A percentile compares a stretch with the other conserved stretches of the same genome.
Conservation (phyloP, 2,888 invertebrate genomes). For the Ornithoptera alexandrae region DNA sequence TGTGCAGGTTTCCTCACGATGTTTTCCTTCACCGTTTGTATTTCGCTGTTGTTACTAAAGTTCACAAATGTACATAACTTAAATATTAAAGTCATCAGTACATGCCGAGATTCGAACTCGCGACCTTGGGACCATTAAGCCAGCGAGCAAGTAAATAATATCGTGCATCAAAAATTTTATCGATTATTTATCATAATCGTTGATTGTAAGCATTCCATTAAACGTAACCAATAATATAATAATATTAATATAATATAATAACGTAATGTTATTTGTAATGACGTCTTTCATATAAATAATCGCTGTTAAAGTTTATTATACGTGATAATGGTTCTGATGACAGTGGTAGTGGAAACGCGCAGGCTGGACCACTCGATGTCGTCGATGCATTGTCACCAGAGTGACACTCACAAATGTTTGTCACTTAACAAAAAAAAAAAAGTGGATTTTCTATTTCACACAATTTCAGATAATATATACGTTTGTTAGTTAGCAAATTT, state of each 20-base stretch:
- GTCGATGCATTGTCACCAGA: conserved; percentile 61
- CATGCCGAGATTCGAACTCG: too few species aligned
- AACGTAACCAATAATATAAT: too few species aligned
- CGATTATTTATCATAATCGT: too few species aligned
- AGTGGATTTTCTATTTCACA: conserved; percentile 40
- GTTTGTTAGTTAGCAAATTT: conserved; percentile 8
- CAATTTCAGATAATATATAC: conserved; percentile 31
- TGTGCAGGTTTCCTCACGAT: too few species aligned
- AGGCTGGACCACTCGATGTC: conserved; percentile 49
- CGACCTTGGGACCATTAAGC: too few species aligned
- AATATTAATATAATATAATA: too few species aligned
- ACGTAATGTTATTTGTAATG: too few species aligned
- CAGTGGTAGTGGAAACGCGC: conserved; percentile 29
- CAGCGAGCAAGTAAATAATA: not conserved
- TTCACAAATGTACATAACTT: too few species aligned
- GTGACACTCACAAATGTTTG: conserved; percentile 69
- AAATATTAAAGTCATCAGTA: too few species aligned
- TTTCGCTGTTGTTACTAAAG: too few species aligned
- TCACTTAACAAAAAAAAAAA: conserved; percentile 54
- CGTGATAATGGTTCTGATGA: conserved; percentile 10
- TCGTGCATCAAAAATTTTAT: not conserved
- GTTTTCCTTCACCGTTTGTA: too few species aligned
- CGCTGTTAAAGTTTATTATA: not conserved
- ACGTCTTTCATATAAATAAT: not conserved
- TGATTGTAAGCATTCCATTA: too few species aligned